Evolutionary conservation across 2,888 invertebrate species (phyloP).

Genomic region (Agrilus biguttatus): DNA sequence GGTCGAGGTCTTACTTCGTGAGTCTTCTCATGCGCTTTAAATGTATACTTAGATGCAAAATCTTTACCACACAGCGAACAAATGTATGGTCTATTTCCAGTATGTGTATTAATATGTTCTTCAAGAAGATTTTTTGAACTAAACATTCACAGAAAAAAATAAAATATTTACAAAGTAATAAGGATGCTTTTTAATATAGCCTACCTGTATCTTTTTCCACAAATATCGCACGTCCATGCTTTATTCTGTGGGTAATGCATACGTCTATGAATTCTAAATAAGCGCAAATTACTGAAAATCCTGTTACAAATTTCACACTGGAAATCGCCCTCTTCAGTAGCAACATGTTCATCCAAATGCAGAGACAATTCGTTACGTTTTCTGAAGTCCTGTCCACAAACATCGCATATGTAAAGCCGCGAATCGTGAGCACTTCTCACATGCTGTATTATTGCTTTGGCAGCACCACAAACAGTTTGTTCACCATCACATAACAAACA

Average conservation of each 20-base stretch:
- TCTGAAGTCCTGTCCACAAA: constrained; percentile 51
- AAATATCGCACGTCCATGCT: constrained; percentile 47
- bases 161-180: neutral
- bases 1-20: constrained; percentile 55
- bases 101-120: constrained; percentile 61
- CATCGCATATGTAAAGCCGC: constrained; percentile 53
- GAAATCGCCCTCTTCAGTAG: constrained; percentile 45
- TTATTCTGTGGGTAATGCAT: constrained; percentile 47
- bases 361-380: constrained; percentile 46
- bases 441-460: constrained; percentile 46
- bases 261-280: constrained; percentile 48
- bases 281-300: constrained; percentile 43
- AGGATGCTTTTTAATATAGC: constrained; percentile 1
- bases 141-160: constrained; percentile 6
- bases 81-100: constrained; percentile 49
- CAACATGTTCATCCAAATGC: constrained; percentile 50
- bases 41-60: constrained; percentile 67
- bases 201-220: constrained; percentile 50
- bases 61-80: constrained; percentile 54
- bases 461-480: constrained; percentile 34
- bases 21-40: constrained; percentile 61
- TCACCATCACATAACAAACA: constrained; percentile 37
- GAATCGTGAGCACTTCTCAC: constrained; percentile 45
- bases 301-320: constrained; percentile 49
- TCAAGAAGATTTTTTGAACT: constrained; percentile 52